These are phyloP conservation scores for Molothrus ater DNA, from an alignment of 2,797 vertebrate genomes.

Conservation along the genomic window DNA sequence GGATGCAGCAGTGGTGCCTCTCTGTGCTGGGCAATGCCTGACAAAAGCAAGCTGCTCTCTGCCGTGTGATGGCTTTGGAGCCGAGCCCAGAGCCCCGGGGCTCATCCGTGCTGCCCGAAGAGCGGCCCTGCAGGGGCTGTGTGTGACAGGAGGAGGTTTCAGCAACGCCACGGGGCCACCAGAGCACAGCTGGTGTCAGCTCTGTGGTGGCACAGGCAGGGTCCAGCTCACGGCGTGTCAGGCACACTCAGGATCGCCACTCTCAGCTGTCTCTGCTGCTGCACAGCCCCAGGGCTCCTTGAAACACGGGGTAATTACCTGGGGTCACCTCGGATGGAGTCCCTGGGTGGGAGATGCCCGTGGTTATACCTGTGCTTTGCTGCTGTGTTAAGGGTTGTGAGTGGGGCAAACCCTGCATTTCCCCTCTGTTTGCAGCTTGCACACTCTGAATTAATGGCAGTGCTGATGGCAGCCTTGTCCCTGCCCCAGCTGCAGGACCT, in stretches of 20 bases:
- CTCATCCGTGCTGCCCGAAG: rapidly evolving
- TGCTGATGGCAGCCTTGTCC: not conserved
- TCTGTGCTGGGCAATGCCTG: not conserved
- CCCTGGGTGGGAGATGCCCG: not conserved
- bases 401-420: not conserved
- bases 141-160: rapidly evolving
- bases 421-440: not conserved
- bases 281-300: not conserved
- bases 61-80: not conserved
- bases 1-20: not conserved
- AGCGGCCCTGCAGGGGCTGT: not conserved
- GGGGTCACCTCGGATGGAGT: not conserved
- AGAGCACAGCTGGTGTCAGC: not conserved
- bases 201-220: not conserved
- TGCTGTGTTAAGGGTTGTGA: not conserved
- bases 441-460: not conserved
- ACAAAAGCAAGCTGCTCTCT: not conserved
- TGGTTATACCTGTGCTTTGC: not conserved
- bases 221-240: not conserved
- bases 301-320: not conserved
- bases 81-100: not conserved
- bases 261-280: not conserved
- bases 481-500: not conserved
- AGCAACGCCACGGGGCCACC: not conserved
- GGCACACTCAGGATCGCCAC: rapidly evolving